Base-by-base conservation (phyloP, 2,888 invertebrate genomes). In the Drosophila incognita region DNA sequence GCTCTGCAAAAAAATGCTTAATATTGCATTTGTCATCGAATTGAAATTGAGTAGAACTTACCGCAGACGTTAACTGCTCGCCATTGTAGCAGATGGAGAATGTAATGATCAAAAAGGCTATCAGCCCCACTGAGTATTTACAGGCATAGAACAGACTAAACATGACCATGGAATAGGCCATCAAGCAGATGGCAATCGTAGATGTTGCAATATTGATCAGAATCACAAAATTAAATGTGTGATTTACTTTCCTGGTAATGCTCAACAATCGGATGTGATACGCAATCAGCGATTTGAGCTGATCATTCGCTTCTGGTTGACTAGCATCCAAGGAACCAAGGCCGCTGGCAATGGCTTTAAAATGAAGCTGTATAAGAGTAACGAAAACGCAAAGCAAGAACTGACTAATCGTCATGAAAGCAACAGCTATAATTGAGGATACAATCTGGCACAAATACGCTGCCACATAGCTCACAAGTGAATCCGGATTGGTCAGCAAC, bases 111-210 rank as follows among this genome's bases (percentile, higher is more conserved):
- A 92, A 61, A 56, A 92, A 91, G 0, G 82, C 42, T 18, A 90
- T 6, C 49, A 92, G 66, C 0, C 90, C 91, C 40, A 87, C 85
- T 0, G 83, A 85, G 57, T 88, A 90, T 31, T 91, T 87, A 5
- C 81, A 60, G n/a, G 83, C 70, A 0, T 80, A 69, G 2, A 73
- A 67, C 36, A 81, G 5, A 49, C 66, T 81, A n/a, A 91, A 81
- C 68, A 84, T 83, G 36, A 91, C 72, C 67, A 92, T 90, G 1
- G 91, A 87, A 33, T 86, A 79, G 21, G 79, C 87, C 82, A 91
- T 90, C 60, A 92, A 68, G 27, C 92, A 92, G 40, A 92, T 91
- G 36, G 91, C 91, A 52, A 92, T 70, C 0, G 89, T 82, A 3
- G 92, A 90, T 0, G 88, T 85, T n/a, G 74, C 54, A 29, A 92